Base-by-base conservation (phyloP, 2,888 invertebrate species). In the Pristionchus maxplancki region DNA sequence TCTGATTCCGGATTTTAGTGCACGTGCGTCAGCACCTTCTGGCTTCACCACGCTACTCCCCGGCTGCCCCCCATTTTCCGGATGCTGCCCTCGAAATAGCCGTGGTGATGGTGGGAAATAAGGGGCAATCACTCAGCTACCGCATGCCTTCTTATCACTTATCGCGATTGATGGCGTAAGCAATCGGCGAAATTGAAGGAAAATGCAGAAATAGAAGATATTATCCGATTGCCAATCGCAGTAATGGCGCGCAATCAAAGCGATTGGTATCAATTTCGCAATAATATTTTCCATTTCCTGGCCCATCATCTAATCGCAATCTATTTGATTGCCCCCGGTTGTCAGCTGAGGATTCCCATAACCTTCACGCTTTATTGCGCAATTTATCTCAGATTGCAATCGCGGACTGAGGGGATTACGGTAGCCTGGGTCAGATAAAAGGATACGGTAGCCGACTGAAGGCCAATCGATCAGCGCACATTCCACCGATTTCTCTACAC, bases 301-400 rank as follows among this genome's bases (percentile, higher is more conserved):
- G 20, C 4, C 37, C 4, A 71, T 71, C 37, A 71, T 8, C 24
- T 34, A 37, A 58, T 58, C 58, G 24, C 24, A 4, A 58, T 58
- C 24, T 20, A 58, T 20, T n/a, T 24, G 1, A 20, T 58, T 24
- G 6, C 15, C 24, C 58, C 64, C 64, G 64, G 34, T 24, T 34
- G 64, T 67, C 64, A 67, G 64, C 31, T 67, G 31, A 67, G 34
- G 31, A 67, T 67, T 67, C 64, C 64, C 64, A 67, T 34, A 67
- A 24, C 64, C 64, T 67, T 67, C 31, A 67, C 31, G 58, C 24
- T 24, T 6, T 4, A 11, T 67, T 71, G 71, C 71, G 71, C 71
- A 71, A 71, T 71, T 20, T 2, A 20, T 15, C 58, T n/a, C 37
- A 71, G 71, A 71, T 71, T 71, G 37, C 71, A 24, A 71, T 71